Percentiles rank a stretch among this genome's conserved stretches.
Conservation (phyloP, 1,140 invertebrate genomes). For the Conopomorpha cramerella region DNA sequence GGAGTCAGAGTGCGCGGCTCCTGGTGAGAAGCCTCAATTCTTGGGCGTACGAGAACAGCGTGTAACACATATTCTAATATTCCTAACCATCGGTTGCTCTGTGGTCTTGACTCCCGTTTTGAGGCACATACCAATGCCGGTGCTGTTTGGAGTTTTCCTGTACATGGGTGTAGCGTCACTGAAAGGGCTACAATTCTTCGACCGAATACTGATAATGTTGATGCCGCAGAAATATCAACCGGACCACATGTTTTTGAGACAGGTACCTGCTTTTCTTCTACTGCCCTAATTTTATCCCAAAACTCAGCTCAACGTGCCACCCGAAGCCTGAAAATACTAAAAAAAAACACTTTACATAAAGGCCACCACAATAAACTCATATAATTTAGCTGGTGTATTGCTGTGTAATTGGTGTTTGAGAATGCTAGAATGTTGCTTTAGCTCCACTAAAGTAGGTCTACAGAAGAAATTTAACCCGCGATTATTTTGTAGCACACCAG, state of each 20-base stretch:
- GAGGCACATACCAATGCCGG: conserved; percentile 95
- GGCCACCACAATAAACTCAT: no score
- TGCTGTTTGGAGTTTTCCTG: conserved; percentile 96
- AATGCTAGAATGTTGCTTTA: no score
- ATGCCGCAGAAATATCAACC: conserved; percentile 99
- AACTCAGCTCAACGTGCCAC: no score
- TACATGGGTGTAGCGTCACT: conserved; percentile 99
- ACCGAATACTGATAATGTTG: conserved; percentile 92
- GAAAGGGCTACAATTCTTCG: conserved; percentile 94
- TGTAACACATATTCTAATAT: conserved; percentile 94
- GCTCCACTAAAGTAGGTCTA: no score
- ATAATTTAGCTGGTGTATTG: no score
- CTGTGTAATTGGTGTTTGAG: no score
- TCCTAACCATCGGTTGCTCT: conserved; percentile 93
- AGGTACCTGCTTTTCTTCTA: no score
- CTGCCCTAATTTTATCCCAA: no score
- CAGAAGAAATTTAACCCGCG: no score
- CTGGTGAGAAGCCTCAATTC: conserved; percentile 97
- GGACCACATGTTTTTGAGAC: conserved; percentile 95
- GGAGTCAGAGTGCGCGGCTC: conserved; percentile 95
- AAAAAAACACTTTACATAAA: no score
- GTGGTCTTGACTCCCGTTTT: conserved; percentile 91
- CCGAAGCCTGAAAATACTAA: no score
- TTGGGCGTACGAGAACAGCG: conserved; percentile 97
- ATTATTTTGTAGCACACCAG: no score